phyloP scores from a whole-genome alignment of 2,113 vertebrate species.

The Dromas ardeola region DNA sequence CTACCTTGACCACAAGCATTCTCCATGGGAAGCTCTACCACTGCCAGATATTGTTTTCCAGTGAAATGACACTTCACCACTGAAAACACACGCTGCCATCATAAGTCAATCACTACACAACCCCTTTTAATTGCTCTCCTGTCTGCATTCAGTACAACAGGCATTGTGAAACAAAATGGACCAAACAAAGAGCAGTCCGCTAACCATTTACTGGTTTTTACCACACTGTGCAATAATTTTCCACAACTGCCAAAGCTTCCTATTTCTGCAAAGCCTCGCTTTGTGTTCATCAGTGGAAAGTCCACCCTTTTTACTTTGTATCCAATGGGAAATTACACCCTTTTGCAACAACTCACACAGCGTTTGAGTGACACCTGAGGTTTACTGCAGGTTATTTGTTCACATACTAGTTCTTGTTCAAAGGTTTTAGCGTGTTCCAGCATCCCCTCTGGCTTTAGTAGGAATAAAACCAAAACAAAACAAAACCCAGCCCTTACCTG shows the following conservation, averaged over 20 bases:
- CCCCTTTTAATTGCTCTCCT: not conserved
- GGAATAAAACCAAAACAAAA: not conserved
- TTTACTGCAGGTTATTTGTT: not conserved
- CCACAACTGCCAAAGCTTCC: not conserved
- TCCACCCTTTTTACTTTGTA: not conserved
- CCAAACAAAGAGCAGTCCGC: rapidly evolving
- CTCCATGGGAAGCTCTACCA: not conserved
- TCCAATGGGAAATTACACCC: not conserved
- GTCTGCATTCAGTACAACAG: not conserved
- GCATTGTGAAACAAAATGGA: not conserved
- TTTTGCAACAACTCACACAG: not conserved
- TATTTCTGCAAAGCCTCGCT: not conserved
- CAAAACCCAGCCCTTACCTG: not conserved
- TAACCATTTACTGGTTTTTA: not conserved
- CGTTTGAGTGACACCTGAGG: not conserved
- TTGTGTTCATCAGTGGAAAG: not conserved
- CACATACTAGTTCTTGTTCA: not conserved
- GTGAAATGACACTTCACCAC: not conserved
- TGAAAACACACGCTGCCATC: not conserved
- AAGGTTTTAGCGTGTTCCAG: not conserved
- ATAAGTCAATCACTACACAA: not conserved
- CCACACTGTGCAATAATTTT: not conserved
- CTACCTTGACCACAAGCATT: not conserved
- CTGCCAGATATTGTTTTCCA: not conserved
- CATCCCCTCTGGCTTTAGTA: not conserved